A percentile compares a stretch with the other conserved stretches of the same genome.
These are phyloP conservation scores for Bilobella aurantiaca DNA, from an alignment of 1,140 invertebrate genomes.

Conservation along the genomic window DNA sequence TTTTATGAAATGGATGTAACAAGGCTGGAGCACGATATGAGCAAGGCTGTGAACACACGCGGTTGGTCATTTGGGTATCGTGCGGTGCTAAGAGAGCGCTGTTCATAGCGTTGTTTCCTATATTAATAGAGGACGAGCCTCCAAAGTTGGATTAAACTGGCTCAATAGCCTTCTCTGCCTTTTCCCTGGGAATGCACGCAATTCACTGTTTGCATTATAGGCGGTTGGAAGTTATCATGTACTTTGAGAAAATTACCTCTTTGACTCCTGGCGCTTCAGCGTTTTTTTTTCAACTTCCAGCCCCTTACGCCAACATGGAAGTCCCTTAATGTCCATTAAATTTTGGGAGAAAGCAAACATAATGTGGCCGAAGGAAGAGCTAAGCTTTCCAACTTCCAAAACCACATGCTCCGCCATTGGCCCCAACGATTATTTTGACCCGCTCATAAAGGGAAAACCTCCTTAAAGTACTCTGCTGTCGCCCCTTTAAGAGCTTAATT, in stretches of 20 bases:
- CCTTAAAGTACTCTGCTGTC: too few species aligned
- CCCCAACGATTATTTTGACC: too few species aligned
- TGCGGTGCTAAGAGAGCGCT: too few species aligned
- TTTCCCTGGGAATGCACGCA: constrained; percentile 19
- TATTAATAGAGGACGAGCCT: too few species aligned
- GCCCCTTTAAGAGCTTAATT: not conserved
- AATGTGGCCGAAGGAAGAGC: not conserved
- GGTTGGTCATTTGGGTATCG: too few species aligned
- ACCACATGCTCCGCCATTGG: constrained; percentile 2
- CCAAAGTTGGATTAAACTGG: too few species aligned
- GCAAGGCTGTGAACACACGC: too few species aligned
- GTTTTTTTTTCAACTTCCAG: not conserved
- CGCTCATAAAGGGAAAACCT: too few species aligned
- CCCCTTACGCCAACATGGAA: not conserved
- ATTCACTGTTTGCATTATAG: constrained; percentile 24
- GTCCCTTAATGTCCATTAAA: constrained; percentile 8
- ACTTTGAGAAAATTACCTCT: constrained; percentile 24
- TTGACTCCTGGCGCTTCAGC: constrained; percentile 8
- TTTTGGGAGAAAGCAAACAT: constrained; percentile 2
- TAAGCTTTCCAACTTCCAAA: not conserved
- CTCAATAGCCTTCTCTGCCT: too few species aligned
- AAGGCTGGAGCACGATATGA: too few species aligned
- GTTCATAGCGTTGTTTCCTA: too few species aligned
- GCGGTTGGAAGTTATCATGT: constrained; percentile 22
- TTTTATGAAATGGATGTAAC: too few species aligned